Conservation (phyloP, 2,888 invertebrate species). For the Autographa pulchrina region DNA sequence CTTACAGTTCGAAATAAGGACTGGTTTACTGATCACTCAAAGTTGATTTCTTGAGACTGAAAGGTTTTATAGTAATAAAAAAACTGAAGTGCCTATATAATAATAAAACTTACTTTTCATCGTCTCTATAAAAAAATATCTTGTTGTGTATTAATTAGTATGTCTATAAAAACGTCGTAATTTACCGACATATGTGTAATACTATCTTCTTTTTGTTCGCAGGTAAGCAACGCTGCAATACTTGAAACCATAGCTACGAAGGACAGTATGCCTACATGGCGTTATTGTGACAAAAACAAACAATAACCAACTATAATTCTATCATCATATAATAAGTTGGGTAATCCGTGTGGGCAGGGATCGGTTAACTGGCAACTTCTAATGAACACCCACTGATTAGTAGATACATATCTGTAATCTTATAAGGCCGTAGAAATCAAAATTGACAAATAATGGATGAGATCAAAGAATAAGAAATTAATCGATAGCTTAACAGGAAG, state of each 20-base stretch:
- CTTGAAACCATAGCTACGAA: conserved; percentile 18
- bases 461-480: neutral
- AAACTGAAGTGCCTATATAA: no score
- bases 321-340: conserved; percentile 52
- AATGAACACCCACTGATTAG: conserved; percentile 66
- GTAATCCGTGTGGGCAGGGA: conserved; percentile 60
- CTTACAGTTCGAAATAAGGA: no score
- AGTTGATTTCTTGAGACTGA: no score
- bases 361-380: conserved; percentile 58
- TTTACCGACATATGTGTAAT: neutral
- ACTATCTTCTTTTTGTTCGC: conserved; percentile 22
- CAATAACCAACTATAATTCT: conserved; percentile 47
- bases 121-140: no score
- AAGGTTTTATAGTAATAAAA: no score
- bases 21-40: no score
- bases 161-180: neutral
- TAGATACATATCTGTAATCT: conserved; percentile 29
- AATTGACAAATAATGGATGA: conserved; percentile 24
- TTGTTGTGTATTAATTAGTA: no score
- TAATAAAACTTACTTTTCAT: no score
- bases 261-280: conserved; percentile 21
- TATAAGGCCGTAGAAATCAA: conserved; percentile 33
- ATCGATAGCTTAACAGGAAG: neutral
- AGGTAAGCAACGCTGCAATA: conserved; percentile 40
- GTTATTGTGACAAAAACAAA: conserved; percentile 48